Evolutionary conservation across 1,140 invertebrate genomes (phyloP), one percentile per base, ranked within the genome.

Genomic region (Pteromalus puparum): DNA sequence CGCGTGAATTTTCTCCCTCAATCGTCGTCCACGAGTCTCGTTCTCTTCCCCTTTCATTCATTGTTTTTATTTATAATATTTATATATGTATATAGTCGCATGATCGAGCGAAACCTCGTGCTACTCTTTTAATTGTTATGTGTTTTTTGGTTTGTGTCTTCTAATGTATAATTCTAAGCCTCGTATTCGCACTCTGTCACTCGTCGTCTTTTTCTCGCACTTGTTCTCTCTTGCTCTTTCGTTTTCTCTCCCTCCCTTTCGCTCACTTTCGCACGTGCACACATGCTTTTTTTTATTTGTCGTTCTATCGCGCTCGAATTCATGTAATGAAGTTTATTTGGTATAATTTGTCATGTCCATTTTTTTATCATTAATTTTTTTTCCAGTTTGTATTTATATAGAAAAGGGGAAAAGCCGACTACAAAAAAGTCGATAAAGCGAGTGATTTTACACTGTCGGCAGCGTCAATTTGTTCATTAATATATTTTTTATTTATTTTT

Each of bases 361-460:
- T 77, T 79, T 67, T 79, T 42, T 67, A 26, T 42, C 28, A 26
- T 75, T 73, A n/a, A n/a, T 34, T 4, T 72, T 70, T 83, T 30
- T 38, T 73, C 46, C 65, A n/a, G 70, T 48, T 15, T 79, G 65
- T 68, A 61, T 81, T 83, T 78, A 73, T 79, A 73, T 83, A 78
- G 76, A 83, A 83, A 83, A 78, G 46, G 75, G 68, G 74, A 83
- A 79, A 83, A 78, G 82, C 65, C 76, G 67, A 83, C 67, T 79
- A 75, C 70, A 48, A 74, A 75, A 80, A 84, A 84, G 72, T 80
- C 48, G 70, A 74, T 80, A 75, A 75, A 75, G 72, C 70, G 70
- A 80, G 78, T 84, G 77, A 75, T 75, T 84, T 84, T 78, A 84
- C 53, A 67, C 68, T 74, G 38, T 78, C 75, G 76, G 42, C 82